These are phyloP conservation scores for Athetis lepigone DNA, from an alignment of 2,888 invertebrate genomes.

Conservation along the genomic window DNA sequence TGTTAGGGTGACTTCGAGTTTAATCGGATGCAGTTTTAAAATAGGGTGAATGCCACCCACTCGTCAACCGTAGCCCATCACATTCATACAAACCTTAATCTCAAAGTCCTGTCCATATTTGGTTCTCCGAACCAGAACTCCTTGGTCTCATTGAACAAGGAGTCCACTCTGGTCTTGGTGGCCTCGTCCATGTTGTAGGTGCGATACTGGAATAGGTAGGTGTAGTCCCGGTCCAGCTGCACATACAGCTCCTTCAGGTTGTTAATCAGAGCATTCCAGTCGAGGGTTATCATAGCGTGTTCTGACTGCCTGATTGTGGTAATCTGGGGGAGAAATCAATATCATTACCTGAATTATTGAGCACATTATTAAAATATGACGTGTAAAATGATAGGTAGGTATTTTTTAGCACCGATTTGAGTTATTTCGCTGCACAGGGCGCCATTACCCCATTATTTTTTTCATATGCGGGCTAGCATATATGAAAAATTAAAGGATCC, in stretches of 20 bases:
- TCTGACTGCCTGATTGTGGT: conserved; percentile 66
- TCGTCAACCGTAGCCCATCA: too few relatives aligned
- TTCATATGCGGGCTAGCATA: too few relatives aligned
- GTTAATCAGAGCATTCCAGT: conserved; percentile 81
- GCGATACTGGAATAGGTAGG: conserved; percentile 81
- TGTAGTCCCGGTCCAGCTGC: conserved; percentile 77
- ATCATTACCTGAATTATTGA: too few relatives aligned
- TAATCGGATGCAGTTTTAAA: too few relatives aligned
- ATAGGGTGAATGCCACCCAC: too few relatives aligned
- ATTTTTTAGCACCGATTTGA: too few relatives aligned
- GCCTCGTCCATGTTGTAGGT: conserved; percentile 76
- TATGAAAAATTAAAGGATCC: too few relatives aligned
- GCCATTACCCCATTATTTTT: too few relatives aligned
- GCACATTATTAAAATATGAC: too few relatives aligned
- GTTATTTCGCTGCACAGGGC: too few relatives aligned
- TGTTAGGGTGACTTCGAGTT: too few relatives aligned
- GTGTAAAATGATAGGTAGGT: too few relatives aligned
- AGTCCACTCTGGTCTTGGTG: conserved; percentile 58
- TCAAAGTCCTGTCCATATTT: conserved; percentile 74
- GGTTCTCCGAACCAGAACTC: conserved; percentile 78
- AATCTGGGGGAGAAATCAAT: conserved; percentile 64
- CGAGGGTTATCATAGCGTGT: conserved; percentile 67
- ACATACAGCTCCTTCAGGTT: conserved; percentile 77
- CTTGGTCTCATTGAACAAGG: conserved; percentile 69
- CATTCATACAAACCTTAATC: conserved; percentile 73